phyloP scores from a whole-genome alignment of 2,888 invertebrate genomes.

The Furcula furcula region DNA sequence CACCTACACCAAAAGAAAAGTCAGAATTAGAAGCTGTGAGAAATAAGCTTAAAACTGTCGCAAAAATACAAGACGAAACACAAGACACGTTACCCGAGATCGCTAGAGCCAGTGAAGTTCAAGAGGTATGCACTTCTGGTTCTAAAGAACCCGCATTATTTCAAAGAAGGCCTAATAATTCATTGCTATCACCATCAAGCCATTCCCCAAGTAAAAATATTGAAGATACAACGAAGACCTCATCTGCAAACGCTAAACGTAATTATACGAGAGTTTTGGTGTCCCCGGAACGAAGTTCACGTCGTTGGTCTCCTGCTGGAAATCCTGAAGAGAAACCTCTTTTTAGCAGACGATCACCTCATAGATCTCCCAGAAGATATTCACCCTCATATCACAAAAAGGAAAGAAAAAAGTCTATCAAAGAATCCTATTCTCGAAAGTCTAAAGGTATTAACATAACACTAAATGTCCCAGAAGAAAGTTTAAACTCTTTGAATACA shows the following conservation, averaged over 20 bases:
- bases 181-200: constrained; percentile 31
- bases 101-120: constrained; percentile 54
- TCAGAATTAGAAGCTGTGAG: constrained; percentile 52
- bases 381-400: constrained; percentile 55
- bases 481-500: constrained; percentile 61
- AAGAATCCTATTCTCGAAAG: constrained; percentile 32
- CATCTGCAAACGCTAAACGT: constrained; percentile 32
- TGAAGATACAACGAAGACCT: constrained; percentile 13
- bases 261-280: constrained; percentile 65
- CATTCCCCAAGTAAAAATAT: constrained; percentile 15
- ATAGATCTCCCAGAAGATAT: constrained; percentile 43
- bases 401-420: constrained; percentile 55
- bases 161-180: constrained; percentile 62
- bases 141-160: constrained; percentile 70
- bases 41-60: constrained; percentile 58
- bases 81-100: constrained; percentile 64
- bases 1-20: constrained; percentile 30
- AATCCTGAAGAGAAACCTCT: constrained; percentile 40
- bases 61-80: constrained; percentile 35
- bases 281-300: constrained; percentile 54
- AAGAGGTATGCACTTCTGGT: constrained; percentile 55
- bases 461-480: constrained; percentile 69
- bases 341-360: constrained; percentile 54
- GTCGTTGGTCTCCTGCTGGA: constrained; percentile 34
- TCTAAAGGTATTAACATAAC: constrained; percentile 67